phyloP scores from a whole-genome alignment of 2,113 vertebrate species.

The Ardeotis arabs region DNA sequence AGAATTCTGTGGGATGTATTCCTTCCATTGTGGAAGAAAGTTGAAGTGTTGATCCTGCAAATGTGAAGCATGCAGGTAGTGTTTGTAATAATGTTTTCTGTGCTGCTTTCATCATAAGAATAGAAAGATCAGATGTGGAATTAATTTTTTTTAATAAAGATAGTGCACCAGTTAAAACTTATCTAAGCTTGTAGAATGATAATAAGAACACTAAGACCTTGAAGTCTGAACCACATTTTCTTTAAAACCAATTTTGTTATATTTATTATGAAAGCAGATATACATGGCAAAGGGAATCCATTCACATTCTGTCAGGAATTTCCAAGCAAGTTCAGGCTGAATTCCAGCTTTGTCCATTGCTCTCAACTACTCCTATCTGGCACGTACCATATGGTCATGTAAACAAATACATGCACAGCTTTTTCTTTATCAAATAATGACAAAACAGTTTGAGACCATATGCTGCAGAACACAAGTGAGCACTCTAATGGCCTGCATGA shows the following conservation, averaged over 20 bases:
- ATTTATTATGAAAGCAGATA: not conserved
- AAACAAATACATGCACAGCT: constrained; percentile 49
- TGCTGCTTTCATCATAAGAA: not conserved
- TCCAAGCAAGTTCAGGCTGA: not conserved
- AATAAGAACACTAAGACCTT: not conserved
- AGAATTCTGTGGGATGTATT: not conserved
- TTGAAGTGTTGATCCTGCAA: not conserved
- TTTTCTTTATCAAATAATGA: constrained; percentile 41
- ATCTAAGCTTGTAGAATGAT: not conserved
- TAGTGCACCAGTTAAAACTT: not conserved
- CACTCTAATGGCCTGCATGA: not conserved
- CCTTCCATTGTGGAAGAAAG: not conserved
- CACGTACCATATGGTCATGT: constrained; percentile 40
- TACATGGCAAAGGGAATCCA: not conserved
- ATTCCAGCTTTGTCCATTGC: not conserved
- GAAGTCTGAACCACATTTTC: not conserved
- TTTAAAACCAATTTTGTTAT: not conserved
- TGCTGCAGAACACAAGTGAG: constrained; percentile 15
- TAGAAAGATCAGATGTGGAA: not conserved
- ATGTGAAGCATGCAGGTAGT: not conserved
- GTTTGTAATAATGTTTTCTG: not conserved
- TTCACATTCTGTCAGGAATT: not conserved
- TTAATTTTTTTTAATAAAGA: not conserved
- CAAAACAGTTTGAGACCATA: constrained; percentile 44
- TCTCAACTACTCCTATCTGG: not conserved